A percentile compares a stretch with the other conserved stretches of the same genome.
phyloP scores from a whole-genome alignment of 1,140 invertebrate genomes.

The Bombus huntii region DNA sequence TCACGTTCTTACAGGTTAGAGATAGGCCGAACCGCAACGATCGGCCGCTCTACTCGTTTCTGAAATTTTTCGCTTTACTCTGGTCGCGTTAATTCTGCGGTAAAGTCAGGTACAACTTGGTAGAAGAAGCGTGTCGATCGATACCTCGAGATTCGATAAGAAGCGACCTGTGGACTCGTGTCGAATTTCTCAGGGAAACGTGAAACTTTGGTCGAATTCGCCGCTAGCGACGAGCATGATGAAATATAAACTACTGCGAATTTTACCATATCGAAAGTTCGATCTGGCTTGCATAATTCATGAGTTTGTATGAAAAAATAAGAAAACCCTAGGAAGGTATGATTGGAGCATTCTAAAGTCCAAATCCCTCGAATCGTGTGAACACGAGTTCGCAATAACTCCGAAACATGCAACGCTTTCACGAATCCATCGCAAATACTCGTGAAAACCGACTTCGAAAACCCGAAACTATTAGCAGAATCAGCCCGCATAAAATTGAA shows the following conservation, averaged over 20 bases:
- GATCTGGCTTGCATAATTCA: background rate
- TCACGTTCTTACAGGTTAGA: slow-evolving; percentile 46
- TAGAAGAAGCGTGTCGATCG: background rate
- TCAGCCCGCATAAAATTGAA: slow-evolving; percentile 17
- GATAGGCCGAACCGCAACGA: slow-evolving; percentile 5
- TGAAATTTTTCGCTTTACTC: slow-evolving; percentile 28
- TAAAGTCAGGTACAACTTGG: background rate
- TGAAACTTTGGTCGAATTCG: background rate
- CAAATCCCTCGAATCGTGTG: background rate
- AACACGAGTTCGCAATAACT: background rate
- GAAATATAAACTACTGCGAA: background rate
- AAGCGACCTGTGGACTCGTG: background rate
- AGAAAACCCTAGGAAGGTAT: background rate
- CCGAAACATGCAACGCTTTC: slow-evolving; percentile 2
- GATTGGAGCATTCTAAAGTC: background rate
- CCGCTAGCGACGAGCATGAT: background rate
- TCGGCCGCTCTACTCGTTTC: background rate
- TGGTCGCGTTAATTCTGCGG: background rate
- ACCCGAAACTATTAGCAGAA: background rate
- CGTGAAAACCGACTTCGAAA: background rate
- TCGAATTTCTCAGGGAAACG: background rate
- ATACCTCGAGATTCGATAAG: background rate
- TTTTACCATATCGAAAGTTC: background rate
- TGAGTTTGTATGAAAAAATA: background rate
- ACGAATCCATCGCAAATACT: background rate